A percentile compares a stretch with the other conserved stretches of the same genome.
Evolutionary conservation across 1,140 invertebrate genomes (phyloP).

Genomic region (Popillia japonica): DNA sequence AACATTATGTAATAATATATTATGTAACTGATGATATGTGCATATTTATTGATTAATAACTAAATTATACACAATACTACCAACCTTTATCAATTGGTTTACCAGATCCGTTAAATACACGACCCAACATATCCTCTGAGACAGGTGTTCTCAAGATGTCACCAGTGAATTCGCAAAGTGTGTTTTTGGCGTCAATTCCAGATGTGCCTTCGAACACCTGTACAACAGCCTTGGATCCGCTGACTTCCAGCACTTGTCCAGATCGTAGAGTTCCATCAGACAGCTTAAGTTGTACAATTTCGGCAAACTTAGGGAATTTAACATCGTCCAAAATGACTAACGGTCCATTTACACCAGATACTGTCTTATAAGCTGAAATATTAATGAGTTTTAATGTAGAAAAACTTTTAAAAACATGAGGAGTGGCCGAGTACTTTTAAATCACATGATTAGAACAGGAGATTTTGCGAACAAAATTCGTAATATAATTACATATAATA

Average conservation of each 20-base stretch:
- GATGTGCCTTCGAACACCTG: conserved; percentile 79
- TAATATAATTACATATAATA: not conserved
- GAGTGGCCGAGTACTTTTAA: conserved; percentile 57
- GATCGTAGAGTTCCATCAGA: conserved; percentile 65
- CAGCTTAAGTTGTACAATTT: conserved; percentile 73
- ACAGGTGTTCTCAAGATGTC: conserved; percentile 76
- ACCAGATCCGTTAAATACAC: conserved; percentile 78
- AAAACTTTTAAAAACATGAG: conserved; percentile 47
- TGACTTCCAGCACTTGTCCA: conserved; percentile 77
- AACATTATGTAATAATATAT: conserved; percentile 22
- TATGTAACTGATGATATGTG: not conserved
- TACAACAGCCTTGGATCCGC: conserved; percentile 75
- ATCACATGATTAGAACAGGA: conserved; percentile 57
- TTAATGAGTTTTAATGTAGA: not conserved
- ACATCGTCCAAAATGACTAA: conserved; percentile 77
- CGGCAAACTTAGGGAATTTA: conserved; percentile 77
- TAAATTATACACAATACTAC: too few relatives aligned
- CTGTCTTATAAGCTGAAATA: conserved; percentile 70
- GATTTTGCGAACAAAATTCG: too few relatives aligned
- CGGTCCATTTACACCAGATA: conserved; percentile 77
- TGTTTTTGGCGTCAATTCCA: conserved; percentile 78
- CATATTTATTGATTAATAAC: not conserved
- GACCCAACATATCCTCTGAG: conserved; percentile 79
- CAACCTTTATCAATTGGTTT: conserved; percentile 75
- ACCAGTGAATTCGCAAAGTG: conserved; percentile 76